Conservation (phyloP, 1,140 invertebrate species). For the Palaemon carinicauda region DNA sequence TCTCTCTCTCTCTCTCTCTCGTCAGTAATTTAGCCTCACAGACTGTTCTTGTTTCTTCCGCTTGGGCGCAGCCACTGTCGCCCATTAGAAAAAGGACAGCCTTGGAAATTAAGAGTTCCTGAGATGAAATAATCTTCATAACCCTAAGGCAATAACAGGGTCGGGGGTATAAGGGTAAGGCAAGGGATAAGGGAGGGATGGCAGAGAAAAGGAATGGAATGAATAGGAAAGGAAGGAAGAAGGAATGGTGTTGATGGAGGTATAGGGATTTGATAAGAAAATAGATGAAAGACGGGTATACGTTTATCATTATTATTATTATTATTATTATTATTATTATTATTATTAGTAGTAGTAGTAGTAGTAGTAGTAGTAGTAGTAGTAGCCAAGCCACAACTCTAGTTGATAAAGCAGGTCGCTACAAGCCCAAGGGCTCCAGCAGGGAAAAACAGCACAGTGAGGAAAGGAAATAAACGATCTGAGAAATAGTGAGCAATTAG, state of each 20-base stretch:
- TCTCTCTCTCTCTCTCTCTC: neutral
- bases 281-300: neutral
- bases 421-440: too few species aligned
- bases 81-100: neutral
- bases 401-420: too few species aligned
- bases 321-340: too few species aligned
- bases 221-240: neutral
- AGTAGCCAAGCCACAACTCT: too few species aligned
- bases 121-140: slow-evolving; percentile 40
- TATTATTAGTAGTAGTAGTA: too few species aligned
- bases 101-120: slow-evolving; percentile 35
- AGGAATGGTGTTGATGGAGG: neutral
- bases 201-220: neutral
- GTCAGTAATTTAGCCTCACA: neutral
- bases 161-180: neutral
- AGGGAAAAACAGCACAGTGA: too few species aligned
- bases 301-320: neutral
- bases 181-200: neutral
- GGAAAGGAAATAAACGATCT: too few species aligned
- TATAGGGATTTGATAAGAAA: neutral
- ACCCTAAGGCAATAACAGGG: slow-evolving; percentile 20
- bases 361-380: too few species aligned
- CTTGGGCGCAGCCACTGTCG: neutral
- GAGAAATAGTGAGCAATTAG: too few species aligned
- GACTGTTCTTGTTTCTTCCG: neutral